These are phyloP conservation scores for Andrena camellia DNA, from an alignment of 2,888 invertebrate species.

Conservation along the genomic window DNA sequence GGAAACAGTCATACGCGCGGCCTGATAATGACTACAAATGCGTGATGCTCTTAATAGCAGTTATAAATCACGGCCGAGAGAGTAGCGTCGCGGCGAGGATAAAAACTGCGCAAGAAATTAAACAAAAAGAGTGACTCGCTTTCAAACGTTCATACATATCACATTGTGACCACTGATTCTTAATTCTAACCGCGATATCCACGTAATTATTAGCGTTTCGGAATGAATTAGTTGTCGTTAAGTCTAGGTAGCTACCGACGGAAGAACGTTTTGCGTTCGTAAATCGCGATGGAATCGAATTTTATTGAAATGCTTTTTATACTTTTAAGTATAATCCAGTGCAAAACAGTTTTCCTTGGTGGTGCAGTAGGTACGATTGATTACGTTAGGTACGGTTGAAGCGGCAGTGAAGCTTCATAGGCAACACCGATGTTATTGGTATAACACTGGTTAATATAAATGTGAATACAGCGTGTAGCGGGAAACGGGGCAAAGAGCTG, in stretches of 20 bases:
- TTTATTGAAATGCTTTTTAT: too few relatives aligned
- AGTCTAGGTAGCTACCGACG: too few relatives aligned
- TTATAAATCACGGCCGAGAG: constrained; percentile 36
- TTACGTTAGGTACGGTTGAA: constrained; percentile 8
- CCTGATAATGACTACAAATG: constrained; percentile 63
- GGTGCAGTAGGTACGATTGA: not conserved
- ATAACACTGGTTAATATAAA: constrained; percentile 27
- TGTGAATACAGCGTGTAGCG: constrained; percentile 25
- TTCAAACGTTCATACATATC: not conserved
- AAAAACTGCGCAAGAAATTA: constrained; percentile 8
- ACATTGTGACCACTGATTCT: constrained; percentile 1
- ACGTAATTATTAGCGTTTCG: constrained; percentile 18
- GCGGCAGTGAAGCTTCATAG: constrained; percentile 4
- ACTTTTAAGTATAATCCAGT: not conserved
- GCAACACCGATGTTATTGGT: constrained; percentile 6
- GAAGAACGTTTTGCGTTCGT: not conserved
- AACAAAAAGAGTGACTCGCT: constrained; percentile 12
- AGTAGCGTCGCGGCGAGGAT: not conserved
- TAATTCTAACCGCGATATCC: not conserved
- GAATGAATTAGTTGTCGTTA: constrained; percentile 14
- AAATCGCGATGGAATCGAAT: too few relatives aligned
- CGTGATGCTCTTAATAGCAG: constrained; percentile 48
- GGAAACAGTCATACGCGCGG: constrained; percentile 62
- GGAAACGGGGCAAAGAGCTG: constrained; percentile 44
- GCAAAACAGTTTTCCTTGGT: constrained; percentile 14